phyloP scores from a whole-genome alignment of 2,888 invertebrate species.

The Nymphalis urticae region DNA sequence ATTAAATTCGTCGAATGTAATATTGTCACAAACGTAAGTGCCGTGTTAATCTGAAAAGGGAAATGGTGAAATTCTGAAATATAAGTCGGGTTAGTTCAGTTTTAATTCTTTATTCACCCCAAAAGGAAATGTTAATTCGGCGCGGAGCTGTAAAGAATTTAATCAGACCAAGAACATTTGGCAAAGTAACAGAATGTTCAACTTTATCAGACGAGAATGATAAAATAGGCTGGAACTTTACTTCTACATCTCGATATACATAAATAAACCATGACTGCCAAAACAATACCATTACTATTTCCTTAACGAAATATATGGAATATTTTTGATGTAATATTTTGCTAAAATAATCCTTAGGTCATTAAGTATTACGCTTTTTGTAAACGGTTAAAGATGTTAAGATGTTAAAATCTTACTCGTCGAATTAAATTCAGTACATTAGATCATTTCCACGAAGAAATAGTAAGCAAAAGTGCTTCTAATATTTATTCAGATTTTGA shows the following conservation, averaged over 20 bases:
- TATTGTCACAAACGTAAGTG: too few species aligned
- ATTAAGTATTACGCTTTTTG: too few species aligned
- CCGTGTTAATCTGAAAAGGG: too few species aligned
- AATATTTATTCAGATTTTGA: too few species aligned
- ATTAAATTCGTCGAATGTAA: too few species aligned
- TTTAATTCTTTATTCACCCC: slow-evolving; percentile 2
- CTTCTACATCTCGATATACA: neutral
- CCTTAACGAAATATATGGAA: neutral
- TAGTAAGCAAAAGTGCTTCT: too few species aligned
- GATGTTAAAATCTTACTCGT: too few species aligned
- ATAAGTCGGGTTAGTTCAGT: neutral
- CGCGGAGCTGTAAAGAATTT: slow-evolving; percentile 14
- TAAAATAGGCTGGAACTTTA: slow-evolving; percentile 5
- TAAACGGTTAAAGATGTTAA: too few species aligned
- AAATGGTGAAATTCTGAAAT: neutral
- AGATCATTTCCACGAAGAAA: too few species aligned
- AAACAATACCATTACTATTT: neutral
- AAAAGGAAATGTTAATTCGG: slow-evolving; percentile 4
- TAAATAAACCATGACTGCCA: neutral
- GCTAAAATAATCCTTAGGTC: too few species aligned
- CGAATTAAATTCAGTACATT: too few species aligned
- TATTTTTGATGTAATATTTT: too few species aligned
- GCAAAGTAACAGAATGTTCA: slow-evolving; percentile 17
- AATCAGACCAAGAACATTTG: slow-evolving; percentile 16
- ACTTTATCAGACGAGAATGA: neutral